Evolutionary conservation across 2,797 vertebrate genomes (phyloP), one percentile per base, ranked within the genome.

Genomic region (Typhlichthys eigenmanni): DNA sequence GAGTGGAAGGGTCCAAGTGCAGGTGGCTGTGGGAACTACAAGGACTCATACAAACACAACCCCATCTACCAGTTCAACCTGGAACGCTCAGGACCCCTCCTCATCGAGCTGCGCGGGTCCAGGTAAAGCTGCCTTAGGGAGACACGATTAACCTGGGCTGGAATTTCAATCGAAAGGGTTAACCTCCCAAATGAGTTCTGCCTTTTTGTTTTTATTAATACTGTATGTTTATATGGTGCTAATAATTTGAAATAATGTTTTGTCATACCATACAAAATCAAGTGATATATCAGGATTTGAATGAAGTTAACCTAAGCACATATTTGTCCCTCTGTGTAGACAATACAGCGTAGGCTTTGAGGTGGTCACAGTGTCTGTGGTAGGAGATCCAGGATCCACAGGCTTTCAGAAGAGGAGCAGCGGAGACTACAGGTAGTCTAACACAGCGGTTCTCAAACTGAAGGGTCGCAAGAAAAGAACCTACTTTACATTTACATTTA

Each of bases 291-390:
- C 34, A 38, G 34, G 34, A 38, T 38, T 8, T 38, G 34, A 38
- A 38, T 38, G 5, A 38, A 0, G 8, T 38, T 1, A 38, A 38
- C 5, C 7, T 38, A 9, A 38, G 34, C 34, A 38, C 34, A 9
- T 43, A 19, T 49, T 0, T 72, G n/a, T 24, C 47, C 50, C 13
- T 66, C 29, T 64, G 55, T 52, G 51, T 76, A 98, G 97, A 89
- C 96, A 98, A 68, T 99, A 98, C 84, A 99, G 98, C 0, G 98
- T 99, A 58, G 97, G 98, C 0, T 98, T 99, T 84, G 98, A 99
- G 79, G 85, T 98, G 51, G 32, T 98, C 72, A 93, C 85, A 0
- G 94, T 99, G 65, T 98, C 96, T 0, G 67, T 86, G 19, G 81
- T 84, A 13, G 95, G 92, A 55, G 96, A 98, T 57, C 83, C 95